Conservation (phyloP, 2,113 vertebrate genomes). For the Burhinus oedicnemus region DNA sequence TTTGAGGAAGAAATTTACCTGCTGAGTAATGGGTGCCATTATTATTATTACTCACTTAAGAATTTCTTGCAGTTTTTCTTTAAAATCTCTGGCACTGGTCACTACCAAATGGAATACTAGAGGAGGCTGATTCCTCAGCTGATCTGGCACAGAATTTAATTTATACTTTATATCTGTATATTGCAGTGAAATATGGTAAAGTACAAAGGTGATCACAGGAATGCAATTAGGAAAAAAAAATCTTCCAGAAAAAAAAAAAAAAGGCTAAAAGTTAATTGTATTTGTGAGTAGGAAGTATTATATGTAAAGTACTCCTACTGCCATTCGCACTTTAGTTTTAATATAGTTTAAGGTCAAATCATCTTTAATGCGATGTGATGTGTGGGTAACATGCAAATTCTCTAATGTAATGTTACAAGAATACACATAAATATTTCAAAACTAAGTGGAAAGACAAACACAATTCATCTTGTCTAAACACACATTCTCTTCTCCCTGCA, state of each 20-base stretch:
- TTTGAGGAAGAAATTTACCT: not conserved
- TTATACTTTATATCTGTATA: not conserved
- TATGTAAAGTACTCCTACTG: not conserved
- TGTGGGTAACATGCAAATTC: slow-evolving; percentile 37
- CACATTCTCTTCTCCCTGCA: slow-evolving; percentile 10
- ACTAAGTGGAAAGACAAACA: slow-evolving; percentile 49
- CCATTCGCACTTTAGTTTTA: not conserved
- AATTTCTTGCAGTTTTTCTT: not conserved
- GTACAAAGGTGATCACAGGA: not conserved
- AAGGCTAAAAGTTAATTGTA: not conserved
- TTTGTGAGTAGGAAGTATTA: not conserved
- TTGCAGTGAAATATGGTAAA: not conserved
- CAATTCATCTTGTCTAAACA: slow-evolving; percentile 60
- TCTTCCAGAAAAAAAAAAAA: not conserved
- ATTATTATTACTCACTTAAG: not conserved
- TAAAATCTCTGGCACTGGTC: not conserved
- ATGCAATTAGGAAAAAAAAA: not conserved
- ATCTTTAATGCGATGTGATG: slow-evolving; percentile 3
- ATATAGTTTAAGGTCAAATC: slow-evolving; percentile 35
- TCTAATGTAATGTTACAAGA: slow-evolving; percentile 32
- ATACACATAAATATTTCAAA: slow-evolving; percentile 57
- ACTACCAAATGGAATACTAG: not conserved
- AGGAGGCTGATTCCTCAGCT: not conserved
- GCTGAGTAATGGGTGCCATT: not conserved
- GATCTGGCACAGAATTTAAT: not conserved